Percentiles rank a stretch among this genome's conserved stretches.
phyloP scores from a whole-genome alignment of 2,888 invertebrate species.

The Nymphalis urticae region DNA sequence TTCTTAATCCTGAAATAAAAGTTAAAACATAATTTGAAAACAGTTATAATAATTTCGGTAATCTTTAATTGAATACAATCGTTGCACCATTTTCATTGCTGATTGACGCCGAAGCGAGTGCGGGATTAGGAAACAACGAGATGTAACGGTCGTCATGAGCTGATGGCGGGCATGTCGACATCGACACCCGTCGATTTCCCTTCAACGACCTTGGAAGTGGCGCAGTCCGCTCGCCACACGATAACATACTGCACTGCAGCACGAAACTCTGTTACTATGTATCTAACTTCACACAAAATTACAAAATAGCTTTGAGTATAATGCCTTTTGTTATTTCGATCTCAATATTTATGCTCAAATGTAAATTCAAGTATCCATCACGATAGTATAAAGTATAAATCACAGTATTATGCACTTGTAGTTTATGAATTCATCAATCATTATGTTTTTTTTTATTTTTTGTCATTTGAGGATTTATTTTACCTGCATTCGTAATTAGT shows the following conservation, averaged over 20 bases:
- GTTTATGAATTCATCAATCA: not conserved
- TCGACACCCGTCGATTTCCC: slow-evolving; percentile 76
- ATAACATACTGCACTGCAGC: slow-evolving; percentile 57
- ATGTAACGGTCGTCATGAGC: slow-evolving; percentile 59
- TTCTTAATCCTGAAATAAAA: not conserved
- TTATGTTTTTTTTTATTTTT: not conserved
- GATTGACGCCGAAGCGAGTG: slow-evolving; percentile 55
- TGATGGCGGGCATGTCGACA: slow-evolving; percentile 53
- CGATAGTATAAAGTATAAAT: no score
- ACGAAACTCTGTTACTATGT: slow-evolving; percentile 50
- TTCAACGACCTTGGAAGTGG: slow-evolving; percentile 73
- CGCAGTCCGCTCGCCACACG: slow-evolving; percentile 55
- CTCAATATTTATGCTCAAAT: not conserved
- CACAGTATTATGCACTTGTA: not conserved
- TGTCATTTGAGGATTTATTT: not conserved
- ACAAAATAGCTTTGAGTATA: not conserved
- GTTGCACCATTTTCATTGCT: slow-evolving; percentile 44
- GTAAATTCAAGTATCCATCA: not conserved
- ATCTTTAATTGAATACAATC: slow-evolving; percentile 32
- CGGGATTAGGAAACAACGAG: slow-evolving; percentile 65
- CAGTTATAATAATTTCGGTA: not conserved
- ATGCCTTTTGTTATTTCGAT: not conserved
- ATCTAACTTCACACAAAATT: not conserved
- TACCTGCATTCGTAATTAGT: slow-evolving; percentile 40
- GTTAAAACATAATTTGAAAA: not conserved